Evolutionary conservation across 2,797 vertebrate genomes (phyloP).

Genomic region (Hylomyscus alleni): DNA sequence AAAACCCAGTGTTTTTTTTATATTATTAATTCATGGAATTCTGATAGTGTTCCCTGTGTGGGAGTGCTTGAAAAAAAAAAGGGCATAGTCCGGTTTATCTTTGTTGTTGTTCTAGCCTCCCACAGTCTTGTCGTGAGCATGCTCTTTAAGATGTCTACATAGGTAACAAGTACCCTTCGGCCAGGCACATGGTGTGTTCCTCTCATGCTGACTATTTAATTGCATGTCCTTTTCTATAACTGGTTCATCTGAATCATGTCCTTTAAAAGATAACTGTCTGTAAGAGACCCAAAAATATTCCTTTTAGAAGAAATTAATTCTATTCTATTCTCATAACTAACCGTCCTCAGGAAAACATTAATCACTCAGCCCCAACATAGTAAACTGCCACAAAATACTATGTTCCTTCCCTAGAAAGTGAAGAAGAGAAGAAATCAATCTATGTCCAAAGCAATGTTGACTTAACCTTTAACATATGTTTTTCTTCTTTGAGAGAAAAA

Average conservation of each 20-base stretch:
- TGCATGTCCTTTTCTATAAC: conserved; percentile 56
- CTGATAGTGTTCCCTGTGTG: neutral
- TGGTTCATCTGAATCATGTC: conserved; percentile 17
- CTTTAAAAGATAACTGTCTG: conserved; percentile 27
- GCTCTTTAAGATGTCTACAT: conserved; percentile 83
- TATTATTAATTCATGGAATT: neutral
- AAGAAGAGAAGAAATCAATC: conserved; percentile 47
- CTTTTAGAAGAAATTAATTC: conserved; percentile 59
- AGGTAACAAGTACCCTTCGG: conserved; percentile 86
- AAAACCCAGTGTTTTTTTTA: conserved; percentile 58
- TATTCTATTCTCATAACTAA: conserved; percentile 40
- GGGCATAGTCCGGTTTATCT: neutral
- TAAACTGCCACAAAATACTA: conserved; percentile 40
- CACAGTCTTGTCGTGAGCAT: conserved; percentile 66
- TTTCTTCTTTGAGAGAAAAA: conserved; percentile 8
- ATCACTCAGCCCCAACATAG: neutral
- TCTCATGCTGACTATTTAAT: conserved; percentile 75
- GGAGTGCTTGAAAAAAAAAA: conserved; percentile 59
- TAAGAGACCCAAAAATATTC: conserved; percentile 15
- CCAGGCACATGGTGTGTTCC: conserved; percentile 73
- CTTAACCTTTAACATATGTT: conserved; percentile 19
- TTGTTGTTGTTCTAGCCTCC: conserved; percentile 71
- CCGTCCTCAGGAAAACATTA: conserved; percentile 43
- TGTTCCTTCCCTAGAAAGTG: neutral
- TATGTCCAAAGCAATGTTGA: conserved; percentile 2